A percentile compares a stretch with the other conserved stretches of the same genome.
Evolutionary conservation across 2,888 invertebrate species (phyloP).

Genomic region (Nomada ferruginata): DNA sequence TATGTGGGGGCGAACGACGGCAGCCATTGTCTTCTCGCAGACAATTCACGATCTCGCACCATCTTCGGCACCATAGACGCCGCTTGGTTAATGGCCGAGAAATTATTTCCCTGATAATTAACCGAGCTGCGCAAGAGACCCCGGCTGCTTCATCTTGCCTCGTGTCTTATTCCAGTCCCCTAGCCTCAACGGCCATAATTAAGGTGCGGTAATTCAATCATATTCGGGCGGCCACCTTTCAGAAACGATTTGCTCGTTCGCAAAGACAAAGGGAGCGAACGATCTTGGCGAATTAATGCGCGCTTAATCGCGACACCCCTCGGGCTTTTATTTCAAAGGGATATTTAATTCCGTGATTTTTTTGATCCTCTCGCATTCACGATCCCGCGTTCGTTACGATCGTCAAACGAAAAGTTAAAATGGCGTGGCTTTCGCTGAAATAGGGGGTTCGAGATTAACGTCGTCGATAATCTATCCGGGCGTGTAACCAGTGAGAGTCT

Average conservation of each 20-base stretch:
- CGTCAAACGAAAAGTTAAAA: too few relatives aligned
- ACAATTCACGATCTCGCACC: conserved; percentile 63
- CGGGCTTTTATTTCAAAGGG: conserved; percentile 12
- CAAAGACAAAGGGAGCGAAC: conserved; percentile 36
- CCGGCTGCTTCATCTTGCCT: conserved; percentile 15
- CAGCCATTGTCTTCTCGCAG: conserved; percentile 63
- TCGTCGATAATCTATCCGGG: too few relatives aligned
- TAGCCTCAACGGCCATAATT: conserved; percentile 49
- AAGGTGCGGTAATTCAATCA: conserved; percentile 60
- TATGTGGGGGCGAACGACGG: conserved; percentile 58
- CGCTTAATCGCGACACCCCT: conserved; percentile 39
- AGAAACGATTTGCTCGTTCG: conserved; percentile 44
- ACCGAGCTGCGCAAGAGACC: conserved; percentile 54
- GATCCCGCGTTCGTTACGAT: too few relatives aligned
- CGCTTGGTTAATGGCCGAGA: conserved; percentile 74
- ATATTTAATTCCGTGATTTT: background rate
- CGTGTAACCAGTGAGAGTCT: too few relatives aligned
- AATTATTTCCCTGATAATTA: conserved; percentile 76
- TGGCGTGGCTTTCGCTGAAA: too few relatives aligned
- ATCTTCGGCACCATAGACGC: conserved; percentile 49
- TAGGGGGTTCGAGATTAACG: too few relatives aligned
- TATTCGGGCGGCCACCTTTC: conserved; percentile 58
- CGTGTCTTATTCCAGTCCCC: conserved; percentile 28
- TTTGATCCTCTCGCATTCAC: too few relatives aligned
- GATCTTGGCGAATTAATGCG: conserved; percentile 36